These are phyloP conservation scores for Eucera pruinosa DNA, from an alignment of 2,888 invertebrate genomes.

Conservation along the genomic window DNA sequence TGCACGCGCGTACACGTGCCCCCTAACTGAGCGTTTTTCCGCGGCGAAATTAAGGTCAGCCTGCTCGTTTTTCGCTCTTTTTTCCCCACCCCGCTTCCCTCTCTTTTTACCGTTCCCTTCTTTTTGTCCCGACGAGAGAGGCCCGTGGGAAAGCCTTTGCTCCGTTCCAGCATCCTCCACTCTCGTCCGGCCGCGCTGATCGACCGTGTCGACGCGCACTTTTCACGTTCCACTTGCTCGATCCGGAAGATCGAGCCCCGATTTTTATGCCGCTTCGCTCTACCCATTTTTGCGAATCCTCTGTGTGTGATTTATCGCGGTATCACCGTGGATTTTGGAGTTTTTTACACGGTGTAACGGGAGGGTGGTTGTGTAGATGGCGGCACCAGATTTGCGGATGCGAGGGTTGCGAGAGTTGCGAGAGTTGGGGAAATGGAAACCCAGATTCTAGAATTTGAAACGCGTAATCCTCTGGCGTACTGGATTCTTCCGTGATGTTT, in stretches of 20 bases:
- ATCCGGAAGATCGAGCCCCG: constrained; percentile 17
- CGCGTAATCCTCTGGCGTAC: constrained; percentile 9
- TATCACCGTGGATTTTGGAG: neutral
- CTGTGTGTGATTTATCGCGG: constrained; percentile 3
- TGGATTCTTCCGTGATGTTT: neutral
- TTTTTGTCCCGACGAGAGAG: constrained; percentile 16
- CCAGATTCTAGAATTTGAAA: neutral
- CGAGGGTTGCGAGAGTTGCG: too few relatives aligned
- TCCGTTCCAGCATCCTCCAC: constrained; percentile 19
- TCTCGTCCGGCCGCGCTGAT: constrained; percentile 31
- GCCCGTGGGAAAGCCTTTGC: constrained; percentile 59
- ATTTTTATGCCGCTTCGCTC: constrained; percentile 3
- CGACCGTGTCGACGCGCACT: constrained; percentile 41
- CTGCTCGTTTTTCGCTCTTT: constrained; percentile 36
- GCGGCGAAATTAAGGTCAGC: constrained; percentile 62
- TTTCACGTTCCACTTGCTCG: constrained; percentile 52
- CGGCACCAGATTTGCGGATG: constrained; percentile 12
- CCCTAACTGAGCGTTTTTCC: constrained; percentile 50
- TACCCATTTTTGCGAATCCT: too few relatives aligned
- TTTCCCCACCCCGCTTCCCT: neutral
- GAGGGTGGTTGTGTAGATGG: too few relatives aligned
- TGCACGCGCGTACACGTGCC: constrained; percentile 21
- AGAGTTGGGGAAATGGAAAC: neutral
- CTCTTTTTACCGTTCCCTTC: neutral
- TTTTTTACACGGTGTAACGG: too few relatives aligned